Evolutionary conservation across 2,888 invertebrate species (phyloP).

Genomic region (Thecocarcelia acutangulata): DNA sequence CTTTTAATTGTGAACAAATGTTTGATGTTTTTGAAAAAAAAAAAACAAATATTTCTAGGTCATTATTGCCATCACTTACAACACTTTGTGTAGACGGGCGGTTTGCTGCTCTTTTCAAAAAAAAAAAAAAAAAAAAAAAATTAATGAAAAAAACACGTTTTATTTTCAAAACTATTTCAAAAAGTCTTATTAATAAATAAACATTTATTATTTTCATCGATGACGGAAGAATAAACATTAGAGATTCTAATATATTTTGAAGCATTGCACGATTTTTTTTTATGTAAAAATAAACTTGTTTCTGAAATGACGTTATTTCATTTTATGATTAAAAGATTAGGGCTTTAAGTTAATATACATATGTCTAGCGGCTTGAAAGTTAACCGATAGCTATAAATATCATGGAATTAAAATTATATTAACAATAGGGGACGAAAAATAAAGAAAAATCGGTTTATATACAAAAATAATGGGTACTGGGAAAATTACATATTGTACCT

Average conservation of each 20-base stretch:
- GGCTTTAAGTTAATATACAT: too few relatives aligned
- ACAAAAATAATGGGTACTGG: too few relatives aligned
- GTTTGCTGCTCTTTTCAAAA: constrained; percentile 1
- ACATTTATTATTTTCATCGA: constrained; percentile 29
- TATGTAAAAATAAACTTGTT: neutral
- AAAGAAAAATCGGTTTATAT: too few relatives aligned
- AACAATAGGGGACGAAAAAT: too few relatives aligned
- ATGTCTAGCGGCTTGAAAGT: too few relatives aligned
- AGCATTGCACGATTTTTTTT: constrained; percentile 5
- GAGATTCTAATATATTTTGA: constrained; percentile 5
- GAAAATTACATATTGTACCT: too few relatives aligned
- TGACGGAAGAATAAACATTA: constrained; percentile 36
- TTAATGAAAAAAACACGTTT: constrained; percentile 22
- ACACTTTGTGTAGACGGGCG: neutral
- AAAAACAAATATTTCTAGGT: constrained; percentile 59
- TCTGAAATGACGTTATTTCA: too few relatives aligned
- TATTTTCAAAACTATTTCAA: constrained; percentile 18
- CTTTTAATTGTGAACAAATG: constrained; percentile 61
- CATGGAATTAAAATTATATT: too few relatives aligned
- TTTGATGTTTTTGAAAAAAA: constrained; percentile 52
- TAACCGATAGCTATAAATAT: too few relatives aligned
- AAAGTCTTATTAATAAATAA: constrained; percentile 44
- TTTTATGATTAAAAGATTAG: too few relatives aligned
- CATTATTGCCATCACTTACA: constrained; percentile 26
- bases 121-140: too few relatives aligned